phyloP scores from a whole-genome alignment of 1,140 invertebrate species.

The Homalodisca vitripennis region DNA sequence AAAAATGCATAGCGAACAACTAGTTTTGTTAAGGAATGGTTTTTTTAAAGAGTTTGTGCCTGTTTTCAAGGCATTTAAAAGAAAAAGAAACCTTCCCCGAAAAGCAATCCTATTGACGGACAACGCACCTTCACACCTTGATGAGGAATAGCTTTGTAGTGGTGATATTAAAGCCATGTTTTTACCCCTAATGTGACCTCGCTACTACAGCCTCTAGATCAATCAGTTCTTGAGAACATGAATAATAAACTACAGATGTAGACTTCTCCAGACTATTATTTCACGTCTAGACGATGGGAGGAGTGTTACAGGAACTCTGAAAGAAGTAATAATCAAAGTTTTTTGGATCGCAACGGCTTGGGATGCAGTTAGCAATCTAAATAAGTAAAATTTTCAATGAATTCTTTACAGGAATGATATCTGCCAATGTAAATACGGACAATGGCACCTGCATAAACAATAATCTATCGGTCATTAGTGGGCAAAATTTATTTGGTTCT shows the following conservation, averaged over 20 bases:
- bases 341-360: constrained; percentile 32
- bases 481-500: too few species aligned
- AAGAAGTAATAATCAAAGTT: constrained; percentile 29
- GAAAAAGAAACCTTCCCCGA: constrained; percentile 11
- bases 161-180: constrained; percentile 17
- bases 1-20: neutral
- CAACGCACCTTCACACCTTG: constrained; percentile 28
- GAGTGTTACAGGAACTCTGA: constrained; percentile 13
- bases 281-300: constrained; percentile 6
- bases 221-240: constrained; percentile 26
- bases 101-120: constrained; percentile 1
- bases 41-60: constrained; percentile 1
- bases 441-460: too few species aligned
- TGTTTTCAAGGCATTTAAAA: constrained; percentile 1
- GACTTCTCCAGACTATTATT: constrained; percentile 27
- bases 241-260: constrained; percentile 30
- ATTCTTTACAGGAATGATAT: too few species aligned
- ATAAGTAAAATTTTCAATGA: too few species aligned
- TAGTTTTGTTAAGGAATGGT: neutral
- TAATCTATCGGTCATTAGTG: too few species aligned
- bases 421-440: too few species aligned
- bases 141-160: constrained; percentile 20
- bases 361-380: neutral
- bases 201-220: constrained; percentile 9
- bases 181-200: too few species aligned